A percentile compares a stretch with the other conserved stretches of the same genome.
Evolutionary conservation across 2,113 vertebrate species (phyloP).

Genomic region (Cromileptes altivelis): DNA sequence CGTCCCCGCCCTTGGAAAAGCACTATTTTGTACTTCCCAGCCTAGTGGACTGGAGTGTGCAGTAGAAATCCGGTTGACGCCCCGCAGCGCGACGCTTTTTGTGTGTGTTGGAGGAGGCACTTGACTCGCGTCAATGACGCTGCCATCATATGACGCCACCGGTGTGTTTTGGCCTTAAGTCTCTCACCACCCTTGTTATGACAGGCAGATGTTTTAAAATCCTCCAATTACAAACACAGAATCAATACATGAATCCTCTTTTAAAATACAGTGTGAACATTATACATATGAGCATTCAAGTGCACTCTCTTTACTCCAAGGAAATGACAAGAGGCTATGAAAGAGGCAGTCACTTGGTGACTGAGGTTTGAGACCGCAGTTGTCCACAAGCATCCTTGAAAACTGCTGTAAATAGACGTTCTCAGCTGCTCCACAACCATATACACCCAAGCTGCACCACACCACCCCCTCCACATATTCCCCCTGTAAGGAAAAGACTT

Average conservation of each 20-base stretch:
- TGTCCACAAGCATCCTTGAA: constrained; percentile 62
- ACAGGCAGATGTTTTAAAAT: constrained; percentile 27
- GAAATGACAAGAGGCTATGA: constrained; percentile 25
- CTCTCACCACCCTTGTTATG: not conserved
- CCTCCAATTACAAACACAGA: not conserved
- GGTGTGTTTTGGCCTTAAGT: not conserved
- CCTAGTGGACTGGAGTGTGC: too few species aligned
- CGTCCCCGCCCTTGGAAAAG: too few species aligned
- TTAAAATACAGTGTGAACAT: constrained; percentile 17
- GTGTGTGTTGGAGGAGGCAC: too few species aligned
- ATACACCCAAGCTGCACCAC: constrained; percentile 33
- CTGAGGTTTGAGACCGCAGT: constrained; percentile 55
- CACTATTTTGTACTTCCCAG: too few species aligned
- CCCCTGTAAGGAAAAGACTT: constrained; percentile 19
- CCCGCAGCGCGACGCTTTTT: too few species aligned
- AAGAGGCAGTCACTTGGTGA: constrained; percentile 32
- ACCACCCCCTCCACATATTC: constrained; percentile 32
- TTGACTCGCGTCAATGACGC: too few species aligned
- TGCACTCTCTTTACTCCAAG: constrained; percentile 1
- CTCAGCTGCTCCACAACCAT: constrained; percentile 66
- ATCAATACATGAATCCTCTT: constrained; percentile 5
- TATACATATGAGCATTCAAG: constrained; percentile 4
- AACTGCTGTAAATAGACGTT: constrained; percentile 69
- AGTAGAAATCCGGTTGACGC: too few species aligned
- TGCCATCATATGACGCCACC: too few species aligned